These are phyloP conservation scores for Ectobius pallidus DNA, from an alignment of 2,888 invertebrate species.

Conservation along the genomic window DNA sequence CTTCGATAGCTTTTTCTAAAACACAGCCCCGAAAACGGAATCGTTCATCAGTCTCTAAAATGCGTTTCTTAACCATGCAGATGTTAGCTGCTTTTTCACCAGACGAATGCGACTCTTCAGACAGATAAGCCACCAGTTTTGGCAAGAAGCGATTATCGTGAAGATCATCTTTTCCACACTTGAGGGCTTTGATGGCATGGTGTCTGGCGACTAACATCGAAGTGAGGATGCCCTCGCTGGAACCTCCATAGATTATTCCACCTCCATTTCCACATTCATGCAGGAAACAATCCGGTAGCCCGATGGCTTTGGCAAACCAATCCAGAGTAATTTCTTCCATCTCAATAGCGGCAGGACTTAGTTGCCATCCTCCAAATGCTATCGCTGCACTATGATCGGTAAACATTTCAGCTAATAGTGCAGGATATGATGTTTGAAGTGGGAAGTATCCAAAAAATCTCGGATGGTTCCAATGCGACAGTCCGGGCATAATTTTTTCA, in stretches of 20 bases:
- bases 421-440: too few species aligned
- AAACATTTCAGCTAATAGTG: too few species aligned
- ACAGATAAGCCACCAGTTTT: constrained; percentile 75
- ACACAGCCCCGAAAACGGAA: constrained; percentile 68
- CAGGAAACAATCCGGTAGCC: constrained; percentile 72
- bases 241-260: constrained; percentile 60
- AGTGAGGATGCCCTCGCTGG: constrained; percentile 79
- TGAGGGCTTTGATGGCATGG: constrained; percentile 62
- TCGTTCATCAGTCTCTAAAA: constrained; percentile 72
- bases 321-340: too few species aligned
- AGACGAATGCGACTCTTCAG: constrained; percentile 75
- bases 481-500: constrained; percentile 55
- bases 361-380: too few species aligned
- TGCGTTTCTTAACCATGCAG: constrained; percentile 70
- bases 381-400: neutral
- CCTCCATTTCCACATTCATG: constrained; percentile 72
- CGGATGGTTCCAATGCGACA: constrained; percentile 41
- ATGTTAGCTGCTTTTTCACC: constrained; percentile 81
- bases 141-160: constrained; percentile 68
- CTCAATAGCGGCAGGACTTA: too few species aligned
- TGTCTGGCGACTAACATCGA: constrained; percentile 77
- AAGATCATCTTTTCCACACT: constrained; percentile 61
- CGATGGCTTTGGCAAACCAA: constrained; percentile 67
- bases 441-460: too few species aligned
- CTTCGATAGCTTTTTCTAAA: constrained; percentile 65